Conservation (phyloP, 2,113 vertebrate species). For the Chrysochloris asiatica region DNA sequence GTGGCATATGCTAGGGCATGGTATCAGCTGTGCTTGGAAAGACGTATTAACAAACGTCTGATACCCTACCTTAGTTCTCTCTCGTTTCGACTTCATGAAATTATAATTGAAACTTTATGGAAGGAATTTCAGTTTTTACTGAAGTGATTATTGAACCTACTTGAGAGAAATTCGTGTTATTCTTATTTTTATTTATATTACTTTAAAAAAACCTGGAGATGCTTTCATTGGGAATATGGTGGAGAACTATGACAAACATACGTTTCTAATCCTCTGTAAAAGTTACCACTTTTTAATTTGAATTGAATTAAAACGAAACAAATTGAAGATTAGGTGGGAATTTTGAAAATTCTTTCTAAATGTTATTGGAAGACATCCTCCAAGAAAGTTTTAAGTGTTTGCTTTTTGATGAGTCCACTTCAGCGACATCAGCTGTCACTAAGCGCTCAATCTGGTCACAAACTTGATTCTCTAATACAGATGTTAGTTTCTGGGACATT, state of each 20-base stretch:
- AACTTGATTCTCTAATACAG: constrained; percentile 34
- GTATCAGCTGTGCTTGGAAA: constrained; percentile 71
- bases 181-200: constrained; percentile 32
- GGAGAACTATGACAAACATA: constrained; percentile 12
- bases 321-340: constrained; percentile 42
- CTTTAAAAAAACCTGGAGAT: constrained; percentile 42
- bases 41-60: constrained; percentile 64
- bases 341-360: constrained; percentile 43
- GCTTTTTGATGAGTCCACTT: background rate
- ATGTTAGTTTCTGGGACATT: constrained; percentile 14
- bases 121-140: constrained; percentile 59
- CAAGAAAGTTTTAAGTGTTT: constrained; percentile 46
- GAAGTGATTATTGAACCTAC: constrained; percentile 46
- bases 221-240: constrained; percentile 40
- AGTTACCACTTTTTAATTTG: constrained; percentile 24
- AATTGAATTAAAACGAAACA: constrained; percentile 53
- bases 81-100: constrained; percentile 59
- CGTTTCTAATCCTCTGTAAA: constrained; percentile 47
- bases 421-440: constrained; percentile 37
- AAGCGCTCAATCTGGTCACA: background rate
- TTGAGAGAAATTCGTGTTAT: constrained; percentile 19
- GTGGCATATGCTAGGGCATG: constrained; percentile 70
- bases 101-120: constrained; percentile 66
- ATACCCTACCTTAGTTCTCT: background rate
- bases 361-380: constrained; percentile 25